Evolutionary conservation across 2,888 invertebrate genomes (phyloP).

Genomic region (Caenorhabditis drosophilae): DNA sequence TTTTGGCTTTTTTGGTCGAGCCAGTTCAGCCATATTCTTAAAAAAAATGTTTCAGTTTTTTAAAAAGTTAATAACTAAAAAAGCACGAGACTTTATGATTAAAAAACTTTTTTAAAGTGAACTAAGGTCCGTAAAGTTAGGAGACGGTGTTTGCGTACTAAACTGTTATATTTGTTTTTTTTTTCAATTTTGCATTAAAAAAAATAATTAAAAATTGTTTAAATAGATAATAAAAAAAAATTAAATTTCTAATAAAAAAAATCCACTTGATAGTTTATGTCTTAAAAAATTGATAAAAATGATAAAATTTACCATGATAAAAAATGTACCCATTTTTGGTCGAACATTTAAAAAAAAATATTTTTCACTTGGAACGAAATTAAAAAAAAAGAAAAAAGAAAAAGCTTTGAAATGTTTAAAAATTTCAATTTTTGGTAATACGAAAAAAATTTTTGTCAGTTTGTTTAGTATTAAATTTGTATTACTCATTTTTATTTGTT

Average conservation of each 20-base stretch:
- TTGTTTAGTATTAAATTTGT: neutral
- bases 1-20: conserved; percentile 28
- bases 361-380: neutral
- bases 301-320: neutral
- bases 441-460: no score
- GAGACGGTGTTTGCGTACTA: no score
- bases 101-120: no score
- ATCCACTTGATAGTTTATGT: neutral
- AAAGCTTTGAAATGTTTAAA: neutral
- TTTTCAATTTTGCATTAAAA: no score
- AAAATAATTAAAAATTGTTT: no score
- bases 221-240: conserved; percentile 1
- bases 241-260: neutral
- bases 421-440: neutral
- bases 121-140: no score
- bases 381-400: neutral
- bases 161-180: no score
- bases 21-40: conserved; percentile 33
- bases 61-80: neutral
- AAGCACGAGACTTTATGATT: neutral
- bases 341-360: neutral
- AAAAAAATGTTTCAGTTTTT: neutral
- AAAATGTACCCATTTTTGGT: neutral
- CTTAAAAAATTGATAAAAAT: no score
- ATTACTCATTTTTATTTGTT: neutral